phyloP scores from a whole-genome alignment of 2,113 vertebrate species.

The Daubentonia madagascariensis region DNA sequence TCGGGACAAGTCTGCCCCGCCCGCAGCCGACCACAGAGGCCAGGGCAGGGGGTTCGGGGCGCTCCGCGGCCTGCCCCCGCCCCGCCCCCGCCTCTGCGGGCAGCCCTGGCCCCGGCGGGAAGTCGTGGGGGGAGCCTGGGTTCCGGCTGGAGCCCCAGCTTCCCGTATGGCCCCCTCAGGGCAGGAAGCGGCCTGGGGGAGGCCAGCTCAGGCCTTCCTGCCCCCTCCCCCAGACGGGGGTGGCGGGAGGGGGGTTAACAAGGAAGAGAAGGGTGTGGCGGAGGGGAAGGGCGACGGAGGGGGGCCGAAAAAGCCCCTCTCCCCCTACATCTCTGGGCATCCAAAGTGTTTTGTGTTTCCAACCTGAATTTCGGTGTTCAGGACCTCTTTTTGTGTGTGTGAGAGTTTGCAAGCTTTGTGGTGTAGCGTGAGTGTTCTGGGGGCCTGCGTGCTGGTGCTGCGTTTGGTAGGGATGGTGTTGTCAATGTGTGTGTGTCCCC shows the following conservation, averaged over 20 bases:
- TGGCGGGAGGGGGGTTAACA: background rate
- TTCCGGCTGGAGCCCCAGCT: conserved; percentile 72
- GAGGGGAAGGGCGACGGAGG: background rate
- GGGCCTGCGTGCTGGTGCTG: accelerated
- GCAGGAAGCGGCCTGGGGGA: conserved; percentile 65
- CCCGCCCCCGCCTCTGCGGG: background rate
- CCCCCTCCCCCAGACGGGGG: conserved; percentile 8
- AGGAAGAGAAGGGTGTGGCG: background rate
- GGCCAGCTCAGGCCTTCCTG: conserved; percentile 67
- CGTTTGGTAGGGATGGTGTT: background rate
- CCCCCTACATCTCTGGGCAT: background rate
- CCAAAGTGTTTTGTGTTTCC: background rate
- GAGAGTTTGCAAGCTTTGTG: background rate
- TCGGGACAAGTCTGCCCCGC: background rate
- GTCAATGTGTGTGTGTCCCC: background rate
- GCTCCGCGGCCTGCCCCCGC: background rate
- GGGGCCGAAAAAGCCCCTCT: background rate
- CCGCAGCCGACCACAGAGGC: background rate
- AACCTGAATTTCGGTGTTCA: background rate
- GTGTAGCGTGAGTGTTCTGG: background rate
- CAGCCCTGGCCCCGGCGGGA: conserved; percentile 19
- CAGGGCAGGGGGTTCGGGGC: background rate
- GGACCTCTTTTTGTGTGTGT: background rate
- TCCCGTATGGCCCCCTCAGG: conserved; percentile 54
- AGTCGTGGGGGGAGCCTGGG: conserved; percentile 68